These are phyloP conservation scores for Pseudochromis fuscus DNA, from an alignment of 2,797 vertebrate species.

Conservation along the genomic window DNA sequence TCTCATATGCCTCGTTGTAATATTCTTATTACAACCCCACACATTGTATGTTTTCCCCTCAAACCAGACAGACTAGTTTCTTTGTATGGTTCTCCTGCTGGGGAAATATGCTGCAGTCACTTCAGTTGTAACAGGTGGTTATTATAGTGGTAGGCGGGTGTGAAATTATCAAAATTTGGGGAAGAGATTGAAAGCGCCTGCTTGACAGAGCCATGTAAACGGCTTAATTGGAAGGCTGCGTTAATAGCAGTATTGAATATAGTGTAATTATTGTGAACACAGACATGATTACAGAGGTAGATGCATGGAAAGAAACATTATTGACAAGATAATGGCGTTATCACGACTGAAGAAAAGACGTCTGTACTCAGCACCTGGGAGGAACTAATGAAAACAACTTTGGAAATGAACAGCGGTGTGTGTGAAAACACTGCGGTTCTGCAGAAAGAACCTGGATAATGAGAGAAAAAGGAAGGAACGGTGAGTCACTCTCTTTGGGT, in stretches of 20 bases:
- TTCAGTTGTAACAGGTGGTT: conserved; percentile 43
- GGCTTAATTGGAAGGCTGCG: conserved; percentile 43
- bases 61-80: neutral
- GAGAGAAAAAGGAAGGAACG: conserved; percentile 5
- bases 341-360: conserved; percentile 2
- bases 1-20: neutral
- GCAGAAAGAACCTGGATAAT: conserved; percentile 7
- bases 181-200: conserved; percentile 26
- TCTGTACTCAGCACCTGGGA: conserved; percentile 21
- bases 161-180: conserved; percentile 23
- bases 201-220: conserved; percentile 22
- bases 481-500: conserved; percentile 12
- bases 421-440: conserved; percentile 13
- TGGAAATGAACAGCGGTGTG: neutral
- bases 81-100: neutral
- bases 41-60: neutral
- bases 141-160: conserved; percentile 10
- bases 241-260: conserved; percentile 45
- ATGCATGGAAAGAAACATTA: conserved; percentile 32
- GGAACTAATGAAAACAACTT: conserved; percentile 31
- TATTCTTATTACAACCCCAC: neutral
- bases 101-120: conserved; percentile 8
- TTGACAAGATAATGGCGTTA: conserved; percentile 33
- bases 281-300: conserved; percentile 44
- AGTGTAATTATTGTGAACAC: conserved; percentile 35